A percentile compares a stretch with the other conserved stretches of the same genome.
phyloP scores from a whole-genome alignment of 2,888 invertebrate genomes.

The Crocallis elinguaria region DNA sequence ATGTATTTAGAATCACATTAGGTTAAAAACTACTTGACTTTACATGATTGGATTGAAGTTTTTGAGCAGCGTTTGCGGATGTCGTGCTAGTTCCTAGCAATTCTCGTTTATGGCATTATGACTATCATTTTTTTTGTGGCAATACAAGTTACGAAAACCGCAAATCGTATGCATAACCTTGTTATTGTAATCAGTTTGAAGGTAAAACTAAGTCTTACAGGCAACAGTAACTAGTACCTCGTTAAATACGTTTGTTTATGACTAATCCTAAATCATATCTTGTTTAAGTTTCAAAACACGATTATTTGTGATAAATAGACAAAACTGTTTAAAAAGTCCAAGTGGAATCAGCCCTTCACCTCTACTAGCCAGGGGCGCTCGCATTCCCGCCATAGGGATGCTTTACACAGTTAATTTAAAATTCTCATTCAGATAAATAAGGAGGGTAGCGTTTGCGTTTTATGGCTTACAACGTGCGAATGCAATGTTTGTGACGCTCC shows the following conservation, averaged over 20 bases:
- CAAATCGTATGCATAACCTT: conserved; percentile 17
- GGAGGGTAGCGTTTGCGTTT: conserved; percentile 84
- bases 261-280: too few relatives aligned
- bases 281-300: too few relatives aligned
- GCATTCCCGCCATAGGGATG: conserved; percentile 62
- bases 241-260: too few relatives aligned
- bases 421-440: conserved; percentile 84
- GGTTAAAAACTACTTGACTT: too few relatives aligned
- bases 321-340: too few relatives aligned
- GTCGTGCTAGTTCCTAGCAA: neutral
- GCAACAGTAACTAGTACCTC: neutral
- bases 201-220: neutral
- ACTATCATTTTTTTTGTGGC: neutral
- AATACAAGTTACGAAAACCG: conserved; percentile 14
- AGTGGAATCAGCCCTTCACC: conserved; percentile 54
- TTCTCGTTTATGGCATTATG: neutral
- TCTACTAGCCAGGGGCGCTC: conserved; percentile 54
- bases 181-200: conserved; percentile 1
- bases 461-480: conserved; percentile 82
- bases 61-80: neutral
- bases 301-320: too few relatives aligned
- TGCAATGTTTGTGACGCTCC: conserved; percentile 75
- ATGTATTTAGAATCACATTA: too few relatives aligned
- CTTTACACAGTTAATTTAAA: conserved; percentile 84
- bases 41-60: neutral